Base-by-base conservation (phyloP, 1,140 invertebrate species). In the Drosophila bocki region DNA sequence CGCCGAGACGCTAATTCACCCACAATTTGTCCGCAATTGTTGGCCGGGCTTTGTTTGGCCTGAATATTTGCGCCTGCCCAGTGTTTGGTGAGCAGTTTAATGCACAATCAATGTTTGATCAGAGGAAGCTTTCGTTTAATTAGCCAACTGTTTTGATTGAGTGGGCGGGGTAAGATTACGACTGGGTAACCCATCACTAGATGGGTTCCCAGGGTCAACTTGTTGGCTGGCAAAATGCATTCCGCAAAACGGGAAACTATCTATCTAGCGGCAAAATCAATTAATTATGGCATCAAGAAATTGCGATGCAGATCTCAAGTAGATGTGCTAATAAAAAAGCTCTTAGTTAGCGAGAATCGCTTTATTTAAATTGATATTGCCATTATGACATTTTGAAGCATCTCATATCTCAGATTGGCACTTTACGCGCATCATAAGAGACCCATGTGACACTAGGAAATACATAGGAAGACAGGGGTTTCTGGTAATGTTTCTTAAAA, bases 41-140 rank as follows among this genome's bases (percentile, higher is more conserved):
- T 56, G 71, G 70, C 41, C 64, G 68, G 69, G 35, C 50, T 41
- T 85, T 85, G 47, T 75, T 80, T 67, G 60, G 62, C 22, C 42
- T 26, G 63, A 45, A 58, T 78, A 69, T 82, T 79, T 83, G 78
- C 59, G 78, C 59, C 59, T 35, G 33, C 17, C 19, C 19, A 37
- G 19, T 85, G 58, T 85, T 84, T 88, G 84, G 44, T 47, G 65
- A 64, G 78, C 81, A 81, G 85, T 88, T 88, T 87, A 87, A 80
- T 88, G 80, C 77, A 84, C 77, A 88, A 80, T 87, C 77, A 84
- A 78, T 87, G 83, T 84, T 88, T 80, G 60, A 68, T 62, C 74
- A 70, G 69, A 78, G 77, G 74, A 68, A 78, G 77, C 75, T 82
- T 82, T 75, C 67, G 80, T 83, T 83, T 83, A 88, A 86, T 86